Evolutionary conservation across 2,797 vertebrate genomes (phyloP).

Genomic region (Mormyrops boulengeri): DNA sequence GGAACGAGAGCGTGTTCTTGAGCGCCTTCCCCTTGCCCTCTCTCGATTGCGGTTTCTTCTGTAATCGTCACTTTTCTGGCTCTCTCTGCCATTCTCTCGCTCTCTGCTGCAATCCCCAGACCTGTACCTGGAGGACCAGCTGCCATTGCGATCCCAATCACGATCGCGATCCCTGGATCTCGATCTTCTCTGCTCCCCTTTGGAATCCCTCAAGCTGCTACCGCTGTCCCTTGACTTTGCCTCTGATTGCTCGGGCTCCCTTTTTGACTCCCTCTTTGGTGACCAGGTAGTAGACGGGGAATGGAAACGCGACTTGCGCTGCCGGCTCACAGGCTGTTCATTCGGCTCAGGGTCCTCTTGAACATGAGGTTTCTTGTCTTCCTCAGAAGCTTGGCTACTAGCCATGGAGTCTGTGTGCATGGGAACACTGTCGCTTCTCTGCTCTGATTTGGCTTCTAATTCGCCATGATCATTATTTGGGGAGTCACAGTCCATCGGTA

Average conservation of each 20-base stretch:
- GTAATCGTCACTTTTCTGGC: slow-evolving; percentile 48
- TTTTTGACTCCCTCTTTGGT: slow-evolving; percentile 63
- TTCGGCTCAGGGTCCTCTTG: slow-evolving; percentile 25
- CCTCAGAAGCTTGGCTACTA: slow-evolving; percentile 36
- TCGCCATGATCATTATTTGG: slow-evolving; percentile 70
- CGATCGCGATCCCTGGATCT: slow-evolving; percentile 51
- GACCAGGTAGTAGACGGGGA: slow-evolving; percentile 88
- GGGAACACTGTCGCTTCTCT: slow-evolving; percentile 28
- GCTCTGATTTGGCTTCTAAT: slow-evolving; percentile 48
- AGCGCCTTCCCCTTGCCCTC: slow-evolving; percentile 69
- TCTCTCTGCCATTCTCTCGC: slow-evolving; percentile 53
- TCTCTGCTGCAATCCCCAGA: slow-evolving; percentile 73
- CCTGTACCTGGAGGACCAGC: slow-evolving; percentile 55
- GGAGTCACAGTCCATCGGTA: slow-evolving; percentile 87
- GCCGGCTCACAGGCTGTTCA: slow-evolving; percentile 47
- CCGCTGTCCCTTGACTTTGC: slow-evolving; percentile 47
- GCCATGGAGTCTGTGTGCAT: slow-evolving; percentile 29
- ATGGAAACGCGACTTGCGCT: slow-evolving; percentile 86
- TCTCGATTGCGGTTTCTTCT: slow-evolving; percentile 60
- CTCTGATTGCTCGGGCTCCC: slow-evolving; percentile 63
- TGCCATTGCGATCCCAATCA: slow-evolving; percentile 40
- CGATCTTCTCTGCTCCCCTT: slow-evolving; percentile 50
- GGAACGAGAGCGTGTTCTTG: slow-evolving; percentile 76
- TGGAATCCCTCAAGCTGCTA: slow-evolving; percentile 34
- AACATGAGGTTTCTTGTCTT: slow-evolving; percentile 39